A percentile compares a stretch with the other conserved stretches of the same genome.
Evolutionary conservation across 2,113 vertebrate genomes (phyloP).

Genomic region (Atlantisia rogersi): DNA sequence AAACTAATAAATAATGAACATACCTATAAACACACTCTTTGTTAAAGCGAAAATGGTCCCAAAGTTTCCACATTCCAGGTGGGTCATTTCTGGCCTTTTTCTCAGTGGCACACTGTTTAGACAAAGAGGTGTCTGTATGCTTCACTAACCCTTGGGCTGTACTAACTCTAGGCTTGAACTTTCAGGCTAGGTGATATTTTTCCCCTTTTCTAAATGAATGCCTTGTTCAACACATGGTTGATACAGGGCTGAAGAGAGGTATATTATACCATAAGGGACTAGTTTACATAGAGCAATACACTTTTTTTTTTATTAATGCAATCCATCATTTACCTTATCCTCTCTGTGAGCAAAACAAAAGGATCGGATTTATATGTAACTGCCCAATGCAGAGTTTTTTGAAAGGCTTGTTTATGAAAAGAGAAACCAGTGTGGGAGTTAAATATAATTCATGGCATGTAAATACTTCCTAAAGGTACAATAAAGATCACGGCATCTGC

Average conservation of each 20-base stretch:
- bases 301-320: conserved; percentile 54
- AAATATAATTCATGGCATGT: conserved; percentile 18
- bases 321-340: conserved; percentile 57
- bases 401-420: conserved; percentile 46
- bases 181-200: conserved; percentile 33
- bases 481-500: background rate
- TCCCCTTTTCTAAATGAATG: conserved; percentile 44
- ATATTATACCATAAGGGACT: conserved; percentile 47
- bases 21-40: background rate
- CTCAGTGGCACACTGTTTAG: conserved; percentile 52
- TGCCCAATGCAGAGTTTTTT: background rate
- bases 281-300: conserved; percentile 37
- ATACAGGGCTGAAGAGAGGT: conserved; percentile 33
- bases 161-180: conserved; percentile 37
- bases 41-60: background rate
- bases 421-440: background rate
- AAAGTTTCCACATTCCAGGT: conserved; percentile 35
- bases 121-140: conserved; percentile 64
- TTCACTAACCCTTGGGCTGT: conserved; percentile 15
- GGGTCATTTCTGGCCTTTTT: conserved; percentile 49
- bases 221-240: conserved; percentile 56
- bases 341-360: conserved; percentile 46
- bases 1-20: background rate
- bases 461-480: conserved; percentile 39
- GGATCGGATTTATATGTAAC: conserved; percentile 18